These are phyloP conservation scores for Blastomussa wellsi DNA, from an alignment of 92 coral and sea anemone species.

Conservation along the genomic window DNA sequence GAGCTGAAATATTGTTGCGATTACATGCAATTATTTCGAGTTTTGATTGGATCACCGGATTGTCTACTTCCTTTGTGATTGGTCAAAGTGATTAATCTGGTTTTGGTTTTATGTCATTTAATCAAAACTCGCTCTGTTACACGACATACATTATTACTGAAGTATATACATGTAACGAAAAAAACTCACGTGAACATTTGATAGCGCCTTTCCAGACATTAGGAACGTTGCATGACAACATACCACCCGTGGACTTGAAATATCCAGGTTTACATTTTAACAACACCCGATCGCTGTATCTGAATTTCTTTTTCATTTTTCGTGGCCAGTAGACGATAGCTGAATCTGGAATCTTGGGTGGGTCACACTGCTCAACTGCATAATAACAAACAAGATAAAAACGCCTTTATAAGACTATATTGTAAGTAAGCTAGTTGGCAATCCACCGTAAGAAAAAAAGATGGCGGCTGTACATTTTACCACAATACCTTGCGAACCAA, in stretches of 20 bases:
- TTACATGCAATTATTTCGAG: no score
- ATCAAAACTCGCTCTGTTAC: no score
- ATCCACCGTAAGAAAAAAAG: no score
- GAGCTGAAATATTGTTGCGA: no score
- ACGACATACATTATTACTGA: not conserved
- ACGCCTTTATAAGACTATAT: no score
- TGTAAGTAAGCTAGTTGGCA: no score
- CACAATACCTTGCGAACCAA: no score
- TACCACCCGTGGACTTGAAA: constrained; percentile 27
- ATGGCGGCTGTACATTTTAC: no score
- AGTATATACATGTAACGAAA: not conserved
- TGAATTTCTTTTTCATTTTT: constrained; percentile 20
- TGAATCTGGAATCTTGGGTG: constrained; percentile 12
- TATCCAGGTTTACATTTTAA: constrained; percentile 51
- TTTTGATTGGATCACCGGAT: no score
- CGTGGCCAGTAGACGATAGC: not conserved
- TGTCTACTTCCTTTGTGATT: no score
- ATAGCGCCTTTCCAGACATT: constrained; percentile 1
- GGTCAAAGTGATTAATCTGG: no score
- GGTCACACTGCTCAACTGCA: constrained; percentile 11
- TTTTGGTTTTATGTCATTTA: no score
- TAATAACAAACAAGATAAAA: not conserved
- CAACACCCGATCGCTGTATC: constrained; percentile 1
- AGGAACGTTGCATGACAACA: not conserved
- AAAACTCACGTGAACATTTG: constrained; percentile 33